Base-by-base conservation (phyloP, 1,140 invertebrate species). In the Diabrotica virgifera region DNA sequence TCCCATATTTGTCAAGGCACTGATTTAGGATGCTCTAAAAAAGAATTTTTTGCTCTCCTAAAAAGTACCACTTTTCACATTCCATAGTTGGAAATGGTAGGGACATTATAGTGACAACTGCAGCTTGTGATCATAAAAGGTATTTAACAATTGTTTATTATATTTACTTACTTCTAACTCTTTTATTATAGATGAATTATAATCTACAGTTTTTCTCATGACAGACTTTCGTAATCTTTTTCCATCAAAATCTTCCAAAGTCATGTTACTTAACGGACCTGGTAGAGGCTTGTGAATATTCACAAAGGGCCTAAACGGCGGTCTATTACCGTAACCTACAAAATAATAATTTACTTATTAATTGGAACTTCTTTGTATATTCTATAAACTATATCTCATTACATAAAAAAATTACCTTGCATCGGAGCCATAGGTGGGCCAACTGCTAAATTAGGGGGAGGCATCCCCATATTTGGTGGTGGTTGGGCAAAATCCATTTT, bases 171-270 rank as follows among this genome's bases (percentile, higher is more conserved):
- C 90, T 85, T 97, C 92, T 71, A 99, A 81, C 74, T 90, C 90
- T 77, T 93, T 94, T 59, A 97, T 91, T 70, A 98, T 91, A 38
- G 96, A 89, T n/a, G 95, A 90, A 85, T 98, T 98, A 80, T 98
- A 98, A 83, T 99, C 97, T 52, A 99, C 94, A 52, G 96, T 98
- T 84, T 97, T 98, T 71, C 96, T 85, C 87, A 98, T 96, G 62
- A 97, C 92, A 67, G 95, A 95, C 83, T 98, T 99, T 71, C 96
- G 82, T 63, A 98, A 85, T 64, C 95, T 86, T 84, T 98, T 97
- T 37, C 96, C 96, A 85, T 97, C 95, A 79, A 96, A 97, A 79
- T 96, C 95, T 76, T 91, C 89, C 72, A 90, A 85, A 50, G 86
- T 86, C 85, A 87, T 87, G 66, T 83, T 84, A 10, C 75, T 74